Base-by-base conservation (phyloP, 2,888 invertebrate species). In the Platycheirus rosarum region DNA sequence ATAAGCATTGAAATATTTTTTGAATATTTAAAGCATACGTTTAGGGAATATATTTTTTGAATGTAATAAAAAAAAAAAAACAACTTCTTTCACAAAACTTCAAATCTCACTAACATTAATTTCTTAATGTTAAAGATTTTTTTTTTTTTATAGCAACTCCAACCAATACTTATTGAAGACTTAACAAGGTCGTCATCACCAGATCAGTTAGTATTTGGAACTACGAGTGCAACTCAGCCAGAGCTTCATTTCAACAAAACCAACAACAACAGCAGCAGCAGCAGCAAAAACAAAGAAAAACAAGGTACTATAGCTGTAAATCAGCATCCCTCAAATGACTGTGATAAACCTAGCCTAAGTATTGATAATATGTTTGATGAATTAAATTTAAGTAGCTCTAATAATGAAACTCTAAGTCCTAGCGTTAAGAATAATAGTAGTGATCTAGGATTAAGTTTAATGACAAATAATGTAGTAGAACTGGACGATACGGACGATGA, bases 261-360 rank as follows among this genome's bases (percentile, higher is more conserved):
- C 7, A 6, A 6, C 1, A 42, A 16, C 26, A 42, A 60, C 26
- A 32, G 16, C 7, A 6, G 2, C 1, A 42, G 13, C 26, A 42
- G 42, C 26, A 32, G 16, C 9, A 55, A 29, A 9, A 51, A 8
- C 14, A 55, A 37, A 23, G 55, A 13, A 51, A 76, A 32, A 60
- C 46, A 40, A 71, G 71, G 77, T 82, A 77, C 76, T 69, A 74
- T 69, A 14, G 74, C 74, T 76, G 80, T 44, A 4, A 14, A 46
- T 76, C 65, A 80, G 66, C 70, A 80, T 76, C 65, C 71, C 66
- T 71, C 80, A 82, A 77, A 8, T 11, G 35, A 62, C 80, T 82
- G 80, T 82, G 80, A 82, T 82, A 80, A 42, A 46, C 40, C 23
- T 80, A 70, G 32, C 1, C 26, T 80, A 75, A 75, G 70, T 46